Conservation (phyloP, 2,797 vertebrate species). For the Serranus cabrilla region DNA sequence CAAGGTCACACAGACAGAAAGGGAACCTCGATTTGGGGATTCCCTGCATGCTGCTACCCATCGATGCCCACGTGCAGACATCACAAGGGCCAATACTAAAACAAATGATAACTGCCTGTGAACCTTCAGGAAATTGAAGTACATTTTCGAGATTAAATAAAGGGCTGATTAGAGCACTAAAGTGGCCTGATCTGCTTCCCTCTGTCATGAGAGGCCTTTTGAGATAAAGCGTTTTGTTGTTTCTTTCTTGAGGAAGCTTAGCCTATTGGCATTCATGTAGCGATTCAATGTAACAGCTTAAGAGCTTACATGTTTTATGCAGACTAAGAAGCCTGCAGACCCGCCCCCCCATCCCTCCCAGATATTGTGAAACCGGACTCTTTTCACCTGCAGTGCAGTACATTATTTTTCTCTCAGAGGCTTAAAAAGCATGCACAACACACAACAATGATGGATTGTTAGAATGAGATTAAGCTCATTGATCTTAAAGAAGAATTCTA, state of each 20-base stretch:
- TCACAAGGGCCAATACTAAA: not conserved
- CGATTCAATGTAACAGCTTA: conserved; percentile 36
- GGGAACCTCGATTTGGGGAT: conserved; percentile 12
- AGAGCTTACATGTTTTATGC: conserved; percentile 36
- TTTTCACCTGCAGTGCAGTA: not conserved
- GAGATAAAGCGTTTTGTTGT: conserved; percentile 27
- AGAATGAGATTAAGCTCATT: not conserved
- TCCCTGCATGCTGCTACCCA: conserved; percentile 3
- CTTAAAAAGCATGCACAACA: not conserved
- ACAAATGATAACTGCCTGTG: not conserved
- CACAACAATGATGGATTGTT: not conserved
- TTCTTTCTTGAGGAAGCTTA: conserved; percentile 30
- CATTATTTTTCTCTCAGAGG: not conserved
- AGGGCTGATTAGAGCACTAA: not conserved
- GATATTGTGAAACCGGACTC: conserved; percentile 13
- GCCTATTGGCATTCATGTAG: conserved; percentile 35
- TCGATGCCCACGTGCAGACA: conserved; percentile 13
- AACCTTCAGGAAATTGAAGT: not conserved
- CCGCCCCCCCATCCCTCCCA: conserved; percentile 1
- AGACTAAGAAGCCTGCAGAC: conserved; percentile 10
- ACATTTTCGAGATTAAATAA: conserved; percentile 5
- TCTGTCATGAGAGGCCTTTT: conserved; percentile 14
- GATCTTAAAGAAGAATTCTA: too few species aligned
- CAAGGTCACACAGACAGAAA: conserved; percentile 23
- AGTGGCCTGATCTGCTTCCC: conserved; percentile 9